Conservation (phyloP, 2,888 invertebrate species). For the Gordius sp. region DNA sequence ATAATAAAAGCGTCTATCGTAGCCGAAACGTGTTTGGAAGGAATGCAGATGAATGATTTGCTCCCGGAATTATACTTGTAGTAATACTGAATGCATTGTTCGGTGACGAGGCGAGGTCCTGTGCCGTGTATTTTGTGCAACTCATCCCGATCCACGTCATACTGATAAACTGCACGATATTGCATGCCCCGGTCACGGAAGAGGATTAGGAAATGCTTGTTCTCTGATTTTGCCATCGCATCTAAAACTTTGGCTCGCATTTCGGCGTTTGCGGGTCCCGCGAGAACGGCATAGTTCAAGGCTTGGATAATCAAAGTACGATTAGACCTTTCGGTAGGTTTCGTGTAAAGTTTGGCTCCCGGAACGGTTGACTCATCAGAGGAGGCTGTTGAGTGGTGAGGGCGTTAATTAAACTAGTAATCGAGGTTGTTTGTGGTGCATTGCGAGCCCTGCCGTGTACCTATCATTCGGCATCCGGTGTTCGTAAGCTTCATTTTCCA, state of each 20-base stretch:
- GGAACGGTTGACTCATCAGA: no score
- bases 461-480: no score
- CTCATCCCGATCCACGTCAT: slow-evolving; percentile 65
- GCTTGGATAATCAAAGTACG: slow-evolving; percentile 85
- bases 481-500: no score
- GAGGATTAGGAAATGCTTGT: slow-evolving; percentile 85
- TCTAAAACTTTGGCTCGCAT: slow-evolving; percentile 73
- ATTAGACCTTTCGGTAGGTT: slow-evolving; percentile 87
- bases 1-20: slow-evolving; percentile 98
- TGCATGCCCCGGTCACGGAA: slow-evolving; percentile 94
- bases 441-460: no score
- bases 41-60: slow-evolving; percentile 84
- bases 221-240: no score
- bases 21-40: slow-evolving; percentile 91
- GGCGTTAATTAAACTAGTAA: no score
- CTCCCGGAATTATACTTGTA: slow-evolving; percentile 99
- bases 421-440: no score
- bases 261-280: slow-evolving; percentile 78
- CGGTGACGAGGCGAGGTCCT: slow-evolving; percentile 47
- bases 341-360: slow-evolving; percentile 81
- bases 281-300: slow-evolving; percentile 89
- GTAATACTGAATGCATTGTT: slow-evolving; percentile 57
- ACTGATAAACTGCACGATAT: slow-evolving; percentile 81
- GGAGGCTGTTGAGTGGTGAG: no score
- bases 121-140: slow-evolving; percentile 73